Evolutionary conservation across 2,888 invertebrate species (phyloP).

Genomic region (Poecilobothrus nobilitatus): DNA sequence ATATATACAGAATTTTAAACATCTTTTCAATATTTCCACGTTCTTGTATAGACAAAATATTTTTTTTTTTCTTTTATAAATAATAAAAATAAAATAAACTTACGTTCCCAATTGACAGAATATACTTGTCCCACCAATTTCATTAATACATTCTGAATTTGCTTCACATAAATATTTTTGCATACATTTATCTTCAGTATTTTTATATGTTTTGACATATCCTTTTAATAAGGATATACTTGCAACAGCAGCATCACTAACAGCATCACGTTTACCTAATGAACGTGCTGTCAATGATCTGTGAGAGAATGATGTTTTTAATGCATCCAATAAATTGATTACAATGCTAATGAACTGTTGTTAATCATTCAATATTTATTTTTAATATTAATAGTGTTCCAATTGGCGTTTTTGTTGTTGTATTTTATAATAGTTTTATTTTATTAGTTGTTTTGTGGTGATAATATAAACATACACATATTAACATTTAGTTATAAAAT

Average conservation of each 20-base stretch:
- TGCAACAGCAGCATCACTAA: constrained; percentile 82
- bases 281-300: constrained; percentile 77
- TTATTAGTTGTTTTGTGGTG: no score
- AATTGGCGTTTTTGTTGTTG: no score
- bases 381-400: no score
- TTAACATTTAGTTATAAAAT: background rate
- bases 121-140: constrained; percentile 71
- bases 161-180: constrained; percentile 86
- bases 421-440: no score
- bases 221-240: constrained; percentile 84
- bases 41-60: no score
- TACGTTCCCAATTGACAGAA: constrained; percentile 91
- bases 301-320: constrained; percentile 88
- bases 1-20: no score
- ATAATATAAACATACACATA: background rate
- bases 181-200: constrained; percentile 71
- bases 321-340: constrained; percentile 79
- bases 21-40: no score
- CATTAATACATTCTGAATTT: constrained; percentile 74
- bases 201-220: constrained; percentile 71
- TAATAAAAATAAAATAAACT: constrained; percentile 42
- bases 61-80: no score
- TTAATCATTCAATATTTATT: constrained; percentile 25
- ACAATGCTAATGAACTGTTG: constrained; percentile 84
- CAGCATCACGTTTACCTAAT: constrained; percentile 76